Percentiles rank a stretch among this genome's conserved stretches.
Conservation (phyloP, 2,888 invertebrate genomes). For the Cabera pusaria region DNA sequence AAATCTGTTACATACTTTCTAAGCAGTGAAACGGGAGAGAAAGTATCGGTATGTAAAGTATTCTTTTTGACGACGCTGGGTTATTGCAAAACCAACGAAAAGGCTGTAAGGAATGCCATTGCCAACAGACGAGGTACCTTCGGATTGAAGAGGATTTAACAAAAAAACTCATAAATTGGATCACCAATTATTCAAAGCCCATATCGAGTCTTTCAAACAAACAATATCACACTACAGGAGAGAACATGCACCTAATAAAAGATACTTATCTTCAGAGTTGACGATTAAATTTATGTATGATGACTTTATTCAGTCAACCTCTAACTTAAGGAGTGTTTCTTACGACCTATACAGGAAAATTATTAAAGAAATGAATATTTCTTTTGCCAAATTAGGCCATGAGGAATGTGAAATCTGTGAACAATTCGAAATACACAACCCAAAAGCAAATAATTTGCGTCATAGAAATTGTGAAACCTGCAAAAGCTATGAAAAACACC, state of each 20-base stretch:
- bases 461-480: constrained; percentile 1
- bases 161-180: background rate
- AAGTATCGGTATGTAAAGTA: too few relatives aligned
- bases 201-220: background rate
- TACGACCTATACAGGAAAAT: too few relatives aligned
- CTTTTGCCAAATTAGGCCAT: constrained; percentile 1
- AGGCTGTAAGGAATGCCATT: too few relatives aligned
- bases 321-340: too few relatives aligned
- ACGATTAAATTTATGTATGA: too few relatives aligned
- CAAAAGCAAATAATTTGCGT: constrained; percentile 4
- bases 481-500: constrained; percentile 1
- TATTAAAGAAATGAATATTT: background rate
- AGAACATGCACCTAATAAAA: background rate
- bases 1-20: too few relatives aligned
- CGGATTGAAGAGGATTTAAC: background rate
- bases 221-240: background rate
- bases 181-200: background rate
- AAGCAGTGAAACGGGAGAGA: too few relatives aligned
- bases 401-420: constrained; percentile 5
- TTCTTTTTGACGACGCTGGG: too few relatives aligned
- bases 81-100: too few relatives aligned
- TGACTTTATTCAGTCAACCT: too few relatives aligned
- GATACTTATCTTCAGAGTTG: too few relatives aligned
- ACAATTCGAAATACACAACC: constrained; percentile 2
- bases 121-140: background rate